Percentiles rank a stretch among this genome's conserved stretches.
Evolutionary conservation across 2,888 invertebrate species (phyloP).

Genomic region (Tenthredo livida): DNA sequence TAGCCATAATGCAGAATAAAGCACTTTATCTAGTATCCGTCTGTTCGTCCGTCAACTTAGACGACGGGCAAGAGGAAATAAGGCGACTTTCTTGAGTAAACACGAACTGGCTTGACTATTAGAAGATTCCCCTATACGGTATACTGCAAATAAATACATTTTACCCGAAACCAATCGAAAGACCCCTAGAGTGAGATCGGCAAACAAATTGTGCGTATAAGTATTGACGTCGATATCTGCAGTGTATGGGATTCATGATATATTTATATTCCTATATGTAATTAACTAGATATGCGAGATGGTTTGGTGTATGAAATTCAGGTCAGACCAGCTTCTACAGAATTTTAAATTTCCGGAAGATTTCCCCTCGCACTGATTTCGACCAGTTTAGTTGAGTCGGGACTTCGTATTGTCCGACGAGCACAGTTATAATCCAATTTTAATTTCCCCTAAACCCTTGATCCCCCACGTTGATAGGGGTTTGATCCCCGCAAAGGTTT

Average conservation of each 20-base stretch:
- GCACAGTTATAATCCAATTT: conserved; percentile 48
- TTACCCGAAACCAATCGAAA: conserved; percentile 66
- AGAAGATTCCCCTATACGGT: conserved; percentile 61
- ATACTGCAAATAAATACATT: conserved; percentile 72
- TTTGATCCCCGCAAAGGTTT: conserved; percentile 67
- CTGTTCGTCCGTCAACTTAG: conserved; percentile 34
- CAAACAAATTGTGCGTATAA: conserved; percentile 41
- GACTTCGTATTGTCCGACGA: conserved; percentile 34
- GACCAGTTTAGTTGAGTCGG: conserved; percentile 11
- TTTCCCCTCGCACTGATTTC: conserved; percentile 1
- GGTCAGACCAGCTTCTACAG: not conserved
- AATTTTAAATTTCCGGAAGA: not conserved
- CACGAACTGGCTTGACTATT: conserved; percentile 67
- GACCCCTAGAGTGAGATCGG: conserved; percentile 55
- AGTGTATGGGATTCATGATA: not conserved
- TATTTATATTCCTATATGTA: not conserved
- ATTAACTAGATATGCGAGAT: not conserved
- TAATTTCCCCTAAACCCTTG: conserved; percentile 54
- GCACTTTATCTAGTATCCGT: not conserved
- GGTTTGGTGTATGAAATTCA: not conserved
- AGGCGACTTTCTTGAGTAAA: conserved; percentile 39
- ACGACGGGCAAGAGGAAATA: conserved; percentile 43
- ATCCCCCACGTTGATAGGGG: conserved; percentile 67
- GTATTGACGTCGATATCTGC: conserved; percentile 19
- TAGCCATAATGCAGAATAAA: conserved; percentile 8